Percentiles rank a stretch among this genome's conserved stretches.
phyloP scores from a whole-genome alignment of 2,888 invertebrate species.

The Lathronympha strigana region DNA sequence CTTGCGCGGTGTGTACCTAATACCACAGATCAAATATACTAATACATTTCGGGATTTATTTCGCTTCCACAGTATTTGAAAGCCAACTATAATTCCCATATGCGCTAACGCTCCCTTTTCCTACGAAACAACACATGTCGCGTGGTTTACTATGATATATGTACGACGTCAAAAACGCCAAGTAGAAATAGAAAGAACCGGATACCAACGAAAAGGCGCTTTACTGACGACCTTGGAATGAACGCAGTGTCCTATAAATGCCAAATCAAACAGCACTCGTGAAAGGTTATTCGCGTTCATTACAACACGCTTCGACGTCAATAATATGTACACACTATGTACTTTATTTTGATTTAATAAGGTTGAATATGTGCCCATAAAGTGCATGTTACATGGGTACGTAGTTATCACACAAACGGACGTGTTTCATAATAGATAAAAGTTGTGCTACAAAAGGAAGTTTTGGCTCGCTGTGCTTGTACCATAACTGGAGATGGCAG shows the following conservation, averaged over 20 bases:
- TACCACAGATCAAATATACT: too few species aligned
- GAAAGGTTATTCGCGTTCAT: conserved; percentile 39
- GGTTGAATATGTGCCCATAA: neutral
- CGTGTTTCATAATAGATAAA: conserved; percentile 41
- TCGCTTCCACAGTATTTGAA: too few species aligned
- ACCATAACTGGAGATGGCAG: neutral
- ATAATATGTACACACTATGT: neutral
- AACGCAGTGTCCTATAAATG: conserved; percentile 46
- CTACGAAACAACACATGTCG: neutral
- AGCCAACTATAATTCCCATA: neutral
- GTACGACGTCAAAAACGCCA: neutral
- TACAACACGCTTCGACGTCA: conserved; percentile 26
- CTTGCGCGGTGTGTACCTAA: too few species aligned
- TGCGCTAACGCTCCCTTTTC: neutral
- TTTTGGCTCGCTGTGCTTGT: neutral
- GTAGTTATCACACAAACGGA: conserved; percentile 40
- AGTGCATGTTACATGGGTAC: conserved; percentile 10
- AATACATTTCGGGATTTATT: too few species aligned
- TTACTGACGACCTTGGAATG: conserved; percentile 32
- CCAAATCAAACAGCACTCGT: conserved; percentile 43
- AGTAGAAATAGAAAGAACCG: conserved; percentile 43
- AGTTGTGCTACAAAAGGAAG: conserved; percentile 29
- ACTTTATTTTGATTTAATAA: neutral
- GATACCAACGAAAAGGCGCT: conserved; percentile 44
- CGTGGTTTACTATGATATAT: neutral